Base-by-base conservation (phyloP, 2,888 invertebrate genomes). In the Hyles lineata region DNA sequence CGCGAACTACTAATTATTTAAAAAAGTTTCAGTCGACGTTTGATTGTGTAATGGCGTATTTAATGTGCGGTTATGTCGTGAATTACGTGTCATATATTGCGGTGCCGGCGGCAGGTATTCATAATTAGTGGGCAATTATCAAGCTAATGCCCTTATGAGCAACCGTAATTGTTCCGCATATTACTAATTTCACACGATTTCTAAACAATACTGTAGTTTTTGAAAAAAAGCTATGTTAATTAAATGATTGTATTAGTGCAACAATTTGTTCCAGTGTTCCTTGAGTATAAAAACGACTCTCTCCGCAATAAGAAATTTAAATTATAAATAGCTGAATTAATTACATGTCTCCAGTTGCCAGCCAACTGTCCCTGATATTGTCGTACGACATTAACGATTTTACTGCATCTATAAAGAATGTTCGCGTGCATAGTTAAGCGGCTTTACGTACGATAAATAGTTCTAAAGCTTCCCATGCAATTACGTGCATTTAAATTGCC, bases 391-490 rank as follows among this genome's bases (percentile, higher is more conserved):
- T 78, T 80, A 78, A 80, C 81, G 79, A 85, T 84, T 85, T 83
- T 76, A 78, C 78, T 83, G 79, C 76, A 83, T 82, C 80, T 78
- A 77, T 77, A 79, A 83, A 78, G 72, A 73, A 73, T 73, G 70
- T 73, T 88, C 81, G 89, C 89, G 89, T 89, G 88, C 82, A 82
- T 82, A 82, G 78, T 81, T 76, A 78, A 85, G 78, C 79, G 79
- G 81, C 80, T 86, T 85, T 85, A 82, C 81, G 77, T 81, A 80
- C 82, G 78, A 83, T 81, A 80, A 83, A 82, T 84, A 78, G 76
- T 82, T 85, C 83, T 82, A 79, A 79, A 83, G 80, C 82, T 89
- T 89, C 89, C 83, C 89, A 88, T 83, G 86, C 86, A 87, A 87
- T 86, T 85, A 85, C 77, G 81, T 81, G 80, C 77, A 82, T 82